Percentiles rank a stretch among this genome's conserved stretches.
Conservation (phyloP, 2,888 invertebrate genomes). For the Cerastis leucographa region DNA sequence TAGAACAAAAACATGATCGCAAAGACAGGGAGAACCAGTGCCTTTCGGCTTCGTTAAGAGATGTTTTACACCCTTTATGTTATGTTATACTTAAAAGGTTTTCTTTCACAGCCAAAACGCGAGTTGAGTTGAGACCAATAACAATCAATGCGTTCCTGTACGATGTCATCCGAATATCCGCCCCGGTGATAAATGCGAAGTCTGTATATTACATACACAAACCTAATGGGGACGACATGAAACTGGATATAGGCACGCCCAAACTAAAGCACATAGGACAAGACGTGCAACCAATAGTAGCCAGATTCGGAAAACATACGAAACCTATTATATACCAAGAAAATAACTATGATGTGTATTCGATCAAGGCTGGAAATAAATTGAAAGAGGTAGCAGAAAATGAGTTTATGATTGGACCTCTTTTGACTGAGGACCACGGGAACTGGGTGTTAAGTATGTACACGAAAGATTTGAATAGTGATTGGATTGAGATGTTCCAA, state of each 20-base stretch:
- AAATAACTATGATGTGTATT: slow-evolving; percentile 61
- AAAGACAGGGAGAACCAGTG: no score
- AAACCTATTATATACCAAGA: slow-evolving; percentile 45
- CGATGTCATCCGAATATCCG: slow-evolving; percentile 77
- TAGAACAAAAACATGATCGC: no score
- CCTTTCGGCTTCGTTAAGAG: no score
- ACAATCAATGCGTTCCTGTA: slow-evolving; percentile 71
- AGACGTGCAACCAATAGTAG: slow-evolving; percentile 14
- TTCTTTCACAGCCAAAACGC: slow-evolving; percentile 77
- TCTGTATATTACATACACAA: slow-evolving; percentile 74
- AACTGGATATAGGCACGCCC: slow-evolving; percentile 67
- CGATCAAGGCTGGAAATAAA: slow-evolving; percentile 16
- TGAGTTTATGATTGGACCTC: slow-evolving; percentile 82
- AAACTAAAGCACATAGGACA: slow-evolving; percentile 14
- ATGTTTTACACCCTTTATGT: no score
- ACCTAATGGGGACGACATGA: slow-evolving; percentile 76
- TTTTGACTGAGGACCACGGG: slow-evolving; percentile 78
- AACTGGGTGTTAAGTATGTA: slow-evolving; percentile 85
- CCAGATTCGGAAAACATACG: slow-evolving; percentile 43
- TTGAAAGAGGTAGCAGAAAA: slow-evolving; percentile 69
- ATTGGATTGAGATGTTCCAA: slow-evolving; percentile 81
- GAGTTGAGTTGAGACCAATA: slow-evolving; percentile 74
- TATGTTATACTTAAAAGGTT: neutral
- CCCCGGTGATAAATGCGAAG: slow-evolving; percentile 71
- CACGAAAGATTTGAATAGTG: slow-evolving; percentile 69